Conservation (phyloP, 2,888 invertebrate species). For the Melinaea marsaeus region DNA sequence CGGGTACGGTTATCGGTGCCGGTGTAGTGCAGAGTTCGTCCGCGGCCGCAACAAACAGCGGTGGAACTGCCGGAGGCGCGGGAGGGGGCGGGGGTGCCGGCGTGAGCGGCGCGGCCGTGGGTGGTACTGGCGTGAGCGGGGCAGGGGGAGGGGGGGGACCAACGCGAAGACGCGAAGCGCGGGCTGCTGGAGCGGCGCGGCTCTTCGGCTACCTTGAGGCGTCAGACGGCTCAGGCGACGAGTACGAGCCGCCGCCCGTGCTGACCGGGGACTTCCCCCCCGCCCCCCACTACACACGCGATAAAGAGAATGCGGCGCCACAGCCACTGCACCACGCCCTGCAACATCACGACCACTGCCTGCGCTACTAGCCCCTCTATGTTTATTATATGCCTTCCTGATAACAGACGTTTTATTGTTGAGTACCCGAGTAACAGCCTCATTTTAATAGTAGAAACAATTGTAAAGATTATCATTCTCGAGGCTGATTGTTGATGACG, state of each 20-base stretch:
- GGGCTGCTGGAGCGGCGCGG: constrained; percentile 52
- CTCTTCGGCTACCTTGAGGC: constrained; percentile 85
- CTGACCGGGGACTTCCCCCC: constrained; percentile 44
- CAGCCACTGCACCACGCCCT: constrained; percentile 55
- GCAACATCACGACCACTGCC: constrained; percentile 68
- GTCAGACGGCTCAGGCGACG: constrained; percentile 56
- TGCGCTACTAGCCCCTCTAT: constrained; percentile 55
- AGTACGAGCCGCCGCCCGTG: constrained; percentile 58
- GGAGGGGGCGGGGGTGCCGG: constrained; percentile 38
- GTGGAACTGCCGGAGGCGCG: constrained; percentile 30
- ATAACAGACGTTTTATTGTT: constrained; percentile 22
- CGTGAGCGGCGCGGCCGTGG: constrained; percentile 36
- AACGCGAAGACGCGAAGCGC: constrained; percentile 34
- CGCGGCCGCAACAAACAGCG: constrained; percentile 6
- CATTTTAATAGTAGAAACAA: not conserved
- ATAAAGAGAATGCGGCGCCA: constrained; percentile 70
- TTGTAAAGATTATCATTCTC: not conserved
- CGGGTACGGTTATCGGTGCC: constrained; percentile 27
- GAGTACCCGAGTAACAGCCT: not conserved
- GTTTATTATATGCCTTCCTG: constrained; percentile 20
- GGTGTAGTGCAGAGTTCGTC: constrained; percentile 12
- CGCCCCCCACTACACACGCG: constrained; percentile 46
- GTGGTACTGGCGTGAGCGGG: constrained; percentile 79
- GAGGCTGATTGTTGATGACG: too few species aligned
- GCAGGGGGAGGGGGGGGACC: constrained; percentile 30